phyloP scores from a whole-genome alignment of 1,140 invertebrate genomes.

The Homalodisca vitripennis region DNA sequence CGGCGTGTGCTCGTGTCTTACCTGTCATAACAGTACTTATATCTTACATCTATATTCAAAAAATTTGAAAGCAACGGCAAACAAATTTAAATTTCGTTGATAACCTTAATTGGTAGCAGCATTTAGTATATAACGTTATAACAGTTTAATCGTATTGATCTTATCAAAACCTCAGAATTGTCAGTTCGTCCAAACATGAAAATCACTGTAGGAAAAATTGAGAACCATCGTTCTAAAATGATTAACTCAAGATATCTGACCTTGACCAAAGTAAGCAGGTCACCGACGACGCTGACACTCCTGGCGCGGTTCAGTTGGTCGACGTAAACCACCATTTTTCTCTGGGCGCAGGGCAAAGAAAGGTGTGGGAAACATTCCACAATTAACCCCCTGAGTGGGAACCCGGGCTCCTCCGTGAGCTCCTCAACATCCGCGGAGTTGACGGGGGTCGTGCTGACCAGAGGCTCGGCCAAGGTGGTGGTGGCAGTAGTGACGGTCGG shows the following conservation, averaged over 20 bases:
- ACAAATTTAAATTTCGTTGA: too few relatives aligned
- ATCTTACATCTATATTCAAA: too few relatives aligned
- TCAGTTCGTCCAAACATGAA: too few relatives aligned
- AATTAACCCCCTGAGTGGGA: conserved; percentile 34
- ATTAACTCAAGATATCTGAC: too few relatives aligned
- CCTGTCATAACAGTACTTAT: too few relatives aligned
- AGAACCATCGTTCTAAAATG: too few relatives aligned
- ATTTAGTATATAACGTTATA: too few relatives aligned
- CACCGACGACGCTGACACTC: conserved; percentile 38
- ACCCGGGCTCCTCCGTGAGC: conserved; percentile 8
- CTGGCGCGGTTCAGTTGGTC: conserved; percentile 38
- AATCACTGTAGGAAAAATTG: too few relatives aligned
- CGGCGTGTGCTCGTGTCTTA: conserved; percentile 4
- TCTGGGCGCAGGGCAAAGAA: conserved; percentile 41
- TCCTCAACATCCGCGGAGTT: not conserved
- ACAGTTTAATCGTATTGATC: too few relatives aligned
- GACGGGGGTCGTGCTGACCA: conserved; percentile 1
- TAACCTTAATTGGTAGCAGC: too few relatives aligned
- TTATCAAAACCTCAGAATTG: too few relatives aligned
- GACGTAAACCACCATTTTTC: conserved; percentile 40
- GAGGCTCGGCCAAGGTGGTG: not conserved
- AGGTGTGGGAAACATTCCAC: conserved; percentile 39
- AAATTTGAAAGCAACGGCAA: too few relatives aligned
- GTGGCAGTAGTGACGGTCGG: conserved; percentile 8
- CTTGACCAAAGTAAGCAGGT: conserved; percentile 27